A percentile compares a stretch with the other conserved stretches of the same genome.
phyloP scores from a whole-genome alignment of 2,113 vertebrate genomes.

The Takifugu bimaculatus region DNA sequence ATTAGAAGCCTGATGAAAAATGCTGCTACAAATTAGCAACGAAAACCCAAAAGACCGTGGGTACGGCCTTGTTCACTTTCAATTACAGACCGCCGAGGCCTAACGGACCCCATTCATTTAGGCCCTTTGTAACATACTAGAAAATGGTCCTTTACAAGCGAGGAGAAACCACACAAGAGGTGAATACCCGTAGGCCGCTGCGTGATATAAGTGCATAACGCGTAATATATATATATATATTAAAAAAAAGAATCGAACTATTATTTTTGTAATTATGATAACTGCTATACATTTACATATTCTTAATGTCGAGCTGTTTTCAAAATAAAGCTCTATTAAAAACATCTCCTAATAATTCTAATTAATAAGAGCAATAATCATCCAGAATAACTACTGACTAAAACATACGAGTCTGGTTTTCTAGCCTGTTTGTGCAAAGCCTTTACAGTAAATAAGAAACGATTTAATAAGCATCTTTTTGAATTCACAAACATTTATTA shows the following conservation, averaged over 20 bases:
- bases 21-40: constrained; percentile 79
- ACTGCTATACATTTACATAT: too few species aligned
- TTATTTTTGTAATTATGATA: too few species aligned
- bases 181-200: constrained; percentile 60
- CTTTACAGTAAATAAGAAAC: neutral
- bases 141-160: constrained; percentile 65
- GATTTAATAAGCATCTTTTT: constrained; percentile 40
- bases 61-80: constrained; percentile 75
- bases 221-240: constrained; percentile 25
- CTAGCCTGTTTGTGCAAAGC: too few species aligned
- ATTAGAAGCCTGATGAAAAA: constrained; percentile 74
- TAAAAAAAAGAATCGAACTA: constrained; percentile 22
- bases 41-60: constrained; percentile 72
- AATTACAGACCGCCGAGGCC: constrained; percentile 73
- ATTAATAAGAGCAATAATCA: too few species aligned
- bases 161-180: constrained; percentile 68
- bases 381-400: too few species aligned
- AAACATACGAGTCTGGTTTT: too few species aligned
- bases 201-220: constrained; percentile 50
- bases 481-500: constrained; percentile 95
- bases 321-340: too few species aligned
- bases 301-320: too few species aligned
- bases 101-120: constrained; percentile 68
- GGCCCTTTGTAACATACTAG: constrained; percentile 62
- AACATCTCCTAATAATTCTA: too few species aligned